Base-by-base conservation (phyloP, 2,888 invertebrate genomes). In the Sipha maydis region DNA sequence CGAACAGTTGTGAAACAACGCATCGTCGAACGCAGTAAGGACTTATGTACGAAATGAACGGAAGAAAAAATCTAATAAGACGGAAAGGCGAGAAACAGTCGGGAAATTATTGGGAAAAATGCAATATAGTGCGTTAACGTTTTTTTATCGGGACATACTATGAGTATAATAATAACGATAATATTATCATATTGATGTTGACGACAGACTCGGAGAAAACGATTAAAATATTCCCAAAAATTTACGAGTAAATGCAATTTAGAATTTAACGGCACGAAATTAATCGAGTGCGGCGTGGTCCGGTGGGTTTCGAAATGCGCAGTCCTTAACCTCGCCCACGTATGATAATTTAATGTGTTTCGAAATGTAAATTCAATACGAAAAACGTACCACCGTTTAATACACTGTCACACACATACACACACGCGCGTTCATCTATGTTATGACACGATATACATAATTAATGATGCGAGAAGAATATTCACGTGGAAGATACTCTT, bases 51-150 rank as follows among this genome's bases (percentile, higher is more conserved):
- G 3, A 21, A 17, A 31, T 25, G 61, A 21, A 25, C 4, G 61
- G 25, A 7, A 25, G 28, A 76, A 76, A 76, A 76, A 76, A 76
- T 21, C 48, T 48, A 75, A 75, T 3, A 71, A 71, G 11, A 71
- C 3, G 28, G n/a, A 75, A 83, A 84, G 61, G 38, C 11, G 28
- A 5, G 2, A 56, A 9, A 69, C 69, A 3, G 69, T 28, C 69
- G 69, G n/a, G 7, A 41, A 41, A 41, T 11, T 7, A 41, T 41
- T 76, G 84, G 28, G 28, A 84, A 84, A 48, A 73, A 8, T 28
- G 54, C 76, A 76, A 84, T 84, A 84, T 76, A 31, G 38, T 17
- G 38, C 11, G 78, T 85, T 69, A 85, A 85, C 78, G 61, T 84
- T 84, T 67, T 19, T 28, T 11, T 31, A 31, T 61, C 28, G 84